Base-by-base conservation (phyloP, 2,888 invertebrate genomes). In the Actias luna region DNA sequence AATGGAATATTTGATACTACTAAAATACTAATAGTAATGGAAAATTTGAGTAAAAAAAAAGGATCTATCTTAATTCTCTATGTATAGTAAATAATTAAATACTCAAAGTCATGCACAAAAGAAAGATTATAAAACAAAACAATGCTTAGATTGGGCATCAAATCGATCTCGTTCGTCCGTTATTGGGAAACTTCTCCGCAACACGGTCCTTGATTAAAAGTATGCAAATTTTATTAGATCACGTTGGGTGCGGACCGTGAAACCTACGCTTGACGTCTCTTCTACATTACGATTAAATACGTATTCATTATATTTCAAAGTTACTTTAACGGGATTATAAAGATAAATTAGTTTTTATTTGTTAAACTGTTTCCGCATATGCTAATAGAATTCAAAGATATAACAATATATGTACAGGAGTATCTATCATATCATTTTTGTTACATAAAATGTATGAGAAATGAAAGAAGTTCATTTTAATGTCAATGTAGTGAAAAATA, bases 191-290 rank as follows among this genome's bases (percentile, higher is more conserved):
- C 90, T 93, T 93, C 91, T 92, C 92, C 89, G 84, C 92, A 93
- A 93, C 93, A 93, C 87, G 92, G 87, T 83, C 90, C 92, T 93
- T 93, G 93, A 93, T 93, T 93, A 93, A 93, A 93, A 93, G 93
- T 93, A 93, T 93, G 93, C 93, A 93, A 93, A 93, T 93, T 92
- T 93, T 93, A 93, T 93, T 93, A 92, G 90, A 87, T 86, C 83
- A 82, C 83, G 82, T 80, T 78, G 88, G 84, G 80, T 74, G 77
- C 74, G 77, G 82, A 76, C 77, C 71, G 70, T 67, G 74, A 63
- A 66, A 70, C 69, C 77, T 76, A 73, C 73, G 72, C 75, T 72
- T 67, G 75, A 74, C 80, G 80, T 78, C 76, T 75, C 79, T 71
- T 69, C 69, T 52, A 36, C 59, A 77, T 73, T 68, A 72, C 78